A percentile compares a stretch with the other conserved stretches of the same genome.
These are phyloP conservation scores for Paracanthobrama guichenoti DNA, from an alignment of 2,113 vertebrate species.

Conservation along the genomic window DNA sequence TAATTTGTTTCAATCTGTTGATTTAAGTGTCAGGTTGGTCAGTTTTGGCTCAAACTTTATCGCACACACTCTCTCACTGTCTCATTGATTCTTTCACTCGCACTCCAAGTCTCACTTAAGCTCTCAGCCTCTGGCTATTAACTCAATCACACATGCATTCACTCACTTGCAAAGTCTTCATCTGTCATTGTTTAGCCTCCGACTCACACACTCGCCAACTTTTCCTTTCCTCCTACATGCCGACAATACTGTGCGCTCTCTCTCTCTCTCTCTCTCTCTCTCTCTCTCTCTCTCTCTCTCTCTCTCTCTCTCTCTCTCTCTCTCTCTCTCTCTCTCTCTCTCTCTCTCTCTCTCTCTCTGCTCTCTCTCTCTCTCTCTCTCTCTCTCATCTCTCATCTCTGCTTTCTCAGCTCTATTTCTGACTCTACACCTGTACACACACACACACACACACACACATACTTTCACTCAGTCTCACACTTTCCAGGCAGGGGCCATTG, in stretches of 20 bases:
- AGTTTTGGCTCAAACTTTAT: constrained; percentile 19
- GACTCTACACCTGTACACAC: constrained; percentile 31
- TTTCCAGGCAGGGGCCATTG: constrained; percentile 38
- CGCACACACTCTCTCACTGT: not conserved
- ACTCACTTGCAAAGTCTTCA: constrained; percentile 27
- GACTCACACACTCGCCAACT: constrained; percentile 14
- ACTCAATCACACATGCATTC: constrained; percentile 40
- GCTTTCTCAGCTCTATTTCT: not conserved
- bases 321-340: not conserved
- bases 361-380: constrained; percentile 39
- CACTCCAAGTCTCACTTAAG: constrained; percentile 5
- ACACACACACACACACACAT: not conserved
- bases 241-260: constrained; percentile 29
- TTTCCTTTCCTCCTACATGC: constrained; percentile 25
- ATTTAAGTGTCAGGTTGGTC: constrained; percentile 15
- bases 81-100: constrained; percentile 27
- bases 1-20: constrained; percentile 17
- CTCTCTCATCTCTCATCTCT: constrained; percentile 11
- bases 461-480: constrained; percentile 20
- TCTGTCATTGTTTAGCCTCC: constrained; percentile 32
- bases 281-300: not conserved
- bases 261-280: constrained; percentile 33
- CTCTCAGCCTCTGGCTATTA: constrained; percentile 33
- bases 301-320: constrained; percentile 24
- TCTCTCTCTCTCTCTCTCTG: too few relatives aligned